Percentiles rank a stretch among this genome's conserved stretches.
Conservation (phyloP, 2,888 invertebrate species). For the Drosophila subquinaria region DNA sequence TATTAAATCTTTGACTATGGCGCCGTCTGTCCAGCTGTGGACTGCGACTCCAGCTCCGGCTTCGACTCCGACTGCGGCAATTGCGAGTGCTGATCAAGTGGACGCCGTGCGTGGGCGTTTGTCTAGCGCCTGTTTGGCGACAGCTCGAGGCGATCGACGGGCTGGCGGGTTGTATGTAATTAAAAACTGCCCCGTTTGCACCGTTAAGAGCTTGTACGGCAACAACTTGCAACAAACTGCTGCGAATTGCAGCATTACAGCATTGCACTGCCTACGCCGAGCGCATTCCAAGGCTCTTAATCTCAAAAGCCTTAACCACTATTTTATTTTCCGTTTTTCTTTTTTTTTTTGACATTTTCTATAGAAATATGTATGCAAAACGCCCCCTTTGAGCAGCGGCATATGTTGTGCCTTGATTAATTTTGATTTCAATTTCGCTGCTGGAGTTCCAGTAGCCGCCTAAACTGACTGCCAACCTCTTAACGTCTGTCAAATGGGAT, state of each 20-base stretch:
- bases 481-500: slow-evolving; percentile 66
- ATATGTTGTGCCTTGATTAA: slow-evolving; percentile 64
- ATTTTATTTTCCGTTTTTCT: slow-evolving; percentile 12
- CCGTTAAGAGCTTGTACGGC: slow-evolving; percentile 38
- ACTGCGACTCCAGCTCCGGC: not conserved
- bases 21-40: slow-evolving; percentile 9
- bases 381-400: slow-evolving; percentile 36
- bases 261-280: slow-evolving; percentile 66
- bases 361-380: slow-evolving; percentile 48
- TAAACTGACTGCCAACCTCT: slow-evolving; percentile 52
- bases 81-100: slow-evolving; percentile 59
- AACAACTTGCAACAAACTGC: slow-evolving; percentile 29
- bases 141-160: slow-evolving; percentile 59
- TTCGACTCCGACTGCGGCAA: slow-evolving; percentile 39
- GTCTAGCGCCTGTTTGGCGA: slow-evolving; percentile 77
- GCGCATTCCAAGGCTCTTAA: slow-evolving; percentile 66
- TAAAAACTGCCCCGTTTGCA: slow-evolving; percentile 57
- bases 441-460: slow-evolving; percentile 61
- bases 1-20: slow-evolving; percentile 52
- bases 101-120: slow-evolving; percentile 71
- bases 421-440: slow-evolving; percentile 76
- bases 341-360: slow-evolving; percentile 10
- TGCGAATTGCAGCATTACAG: slow-evolving; percentile 33
- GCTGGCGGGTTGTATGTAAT: slow-evolving; percentile 58
- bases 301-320: slow-evolving; percentile 34